Base-by-base conservation (phyloP, 2,888 invertebrate genomes). In the Oligia fasciuncula region DNA sequence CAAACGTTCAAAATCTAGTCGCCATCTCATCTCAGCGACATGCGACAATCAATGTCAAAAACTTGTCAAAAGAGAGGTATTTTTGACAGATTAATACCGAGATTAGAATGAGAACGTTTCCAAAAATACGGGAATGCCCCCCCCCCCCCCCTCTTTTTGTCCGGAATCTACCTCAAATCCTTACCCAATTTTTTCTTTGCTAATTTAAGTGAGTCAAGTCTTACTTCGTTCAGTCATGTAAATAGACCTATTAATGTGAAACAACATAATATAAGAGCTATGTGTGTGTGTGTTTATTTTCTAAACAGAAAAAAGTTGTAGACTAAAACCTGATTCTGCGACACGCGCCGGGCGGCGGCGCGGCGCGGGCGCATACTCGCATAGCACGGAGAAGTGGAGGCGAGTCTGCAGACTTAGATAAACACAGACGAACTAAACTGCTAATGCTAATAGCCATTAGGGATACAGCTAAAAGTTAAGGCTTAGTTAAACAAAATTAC, bases 261-360 rank as follows among this genome's bases (percentile, higher is more conserved):
- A 82, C 67, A 82, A 67, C 51, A 40, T 35, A 35, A 46, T 13
- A 23, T 35, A 49, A 14, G 6, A 66, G 11, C 13, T 29, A 5
- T 40, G 40, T 40, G 40, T 40, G 40, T 40, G 40, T 40, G 40
- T 40, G 51, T 71, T 78, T 76, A 57, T 67, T 73, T 81, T 81
- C 82, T 73, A 86, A 86, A 76, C 51, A 67, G 63, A 49, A 85
- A 71, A 83, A 75, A 76, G 69, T 43, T 29, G 57, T 51, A 68
- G 60, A 49, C 46, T 67, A 54, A 74, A 86, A 86, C 84, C 86
- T 76, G 84, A 76, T 86, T 70, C 57, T 23, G 46, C 13, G 57
- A 40, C 71, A 84, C 68, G 62, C 62, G 57, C 14, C 79, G n/a
- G n/a, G n/a, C n/a, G n/a, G n/a, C n/a, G 63, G n/a, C 57, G 68